Evolutionary conservation across 1,140 invertebrate genomes (phyloP).

Genomic region (Drosophila jambulina): DNA sequence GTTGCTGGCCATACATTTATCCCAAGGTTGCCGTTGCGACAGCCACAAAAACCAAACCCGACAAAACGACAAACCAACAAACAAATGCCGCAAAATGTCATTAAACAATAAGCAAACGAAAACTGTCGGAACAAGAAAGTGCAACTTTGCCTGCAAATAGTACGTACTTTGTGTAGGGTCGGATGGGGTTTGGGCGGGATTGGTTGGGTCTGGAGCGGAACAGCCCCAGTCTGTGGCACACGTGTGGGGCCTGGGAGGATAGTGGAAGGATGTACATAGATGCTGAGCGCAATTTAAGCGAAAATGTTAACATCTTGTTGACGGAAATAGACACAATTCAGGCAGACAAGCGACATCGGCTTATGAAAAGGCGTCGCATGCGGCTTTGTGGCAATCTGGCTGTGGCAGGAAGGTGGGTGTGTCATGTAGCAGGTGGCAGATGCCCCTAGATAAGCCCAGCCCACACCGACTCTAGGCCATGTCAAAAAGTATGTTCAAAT

Average conservation of each 20-base stretch:
- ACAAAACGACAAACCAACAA: slow-evolving; percentile 13
- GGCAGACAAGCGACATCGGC: slow-evolving; percentile 65
- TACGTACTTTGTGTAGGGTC: neutral
- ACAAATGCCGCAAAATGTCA: slow-evolving; percentile 56
- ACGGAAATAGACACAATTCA: slow-evolving; percentile 78
- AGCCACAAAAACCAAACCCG: slow-evolving; percentile 10
- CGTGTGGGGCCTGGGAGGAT: neutral
- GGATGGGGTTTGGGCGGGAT: neutral
- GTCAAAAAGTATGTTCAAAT: slow-evolving; percentile 26
- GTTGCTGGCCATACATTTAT: slow-evolving; percentile 36
- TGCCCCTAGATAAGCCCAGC: slow-evolving; percentile 13
- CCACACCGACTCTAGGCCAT: neutral
- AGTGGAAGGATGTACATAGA: slow-evolving; percentile 1
- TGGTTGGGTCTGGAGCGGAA: neutral
- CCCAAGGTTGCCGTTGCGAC: slow-evolving; percentile 24
- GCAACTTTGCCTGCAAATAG: slow-evolving; percentile 29
- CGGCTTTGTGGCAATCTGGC: slow-evolving; percentile 39
- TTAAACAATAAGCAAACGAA: slow-evolving; percentile 67
- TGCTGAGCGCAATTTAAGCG: slow-evolving; percentile 69
- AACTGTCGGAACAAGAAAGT: slow-evolving; percentile 50
- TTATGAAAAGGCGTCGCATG: slow-evolving; percentile 40
- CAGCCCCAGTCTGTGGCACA: neutral
- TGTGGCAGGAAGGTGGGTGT: neutral
- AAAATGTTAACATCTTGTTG: slow-evolving; percentile 83
- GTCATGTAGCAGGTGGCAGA: neutral